Evolutionary conservation across 2,888 invertebrate species (phyloP).

Genomic region (Polyommatus icarus): DNA sequence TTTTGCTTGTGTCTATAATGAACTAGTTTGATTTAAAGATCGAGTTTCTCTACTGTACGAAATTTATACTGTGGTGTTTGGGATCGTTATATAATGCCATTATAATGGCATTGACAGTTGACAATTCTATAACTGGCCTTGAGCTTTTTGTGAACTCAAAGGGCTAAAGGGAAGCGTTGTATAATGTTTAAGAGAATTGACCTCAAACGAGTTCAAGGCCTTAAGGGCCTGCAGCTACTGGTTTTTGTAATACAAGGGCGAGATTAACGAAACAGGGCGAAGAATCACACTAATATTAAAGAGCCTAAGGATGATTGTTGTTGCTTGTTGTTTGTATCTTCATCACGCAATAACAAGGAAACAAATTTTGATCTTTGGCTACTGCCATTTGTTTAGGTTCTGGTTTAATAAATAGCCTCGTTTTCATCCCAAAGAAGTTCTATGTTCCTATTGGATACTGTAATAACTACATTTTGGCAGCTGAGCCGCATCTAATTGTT

Average conservation of each 20-base stretch:
- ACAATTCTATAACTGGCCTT: slow-evolving; percentile 64
- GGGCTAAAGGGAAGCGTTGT: slow-evolving; percentile 66
- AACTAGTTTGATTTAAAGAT: background rate
- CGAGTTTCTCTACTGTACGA: background rate
- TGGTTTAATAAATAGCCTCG: too few species aligned
- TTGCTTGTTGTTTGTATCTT: too few species aligned
- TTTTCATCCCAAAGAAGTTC: too few species aligned
- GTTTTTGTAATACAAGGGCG: slow-evolving; percentile 29
- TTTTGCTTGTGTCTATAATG: too few species aligned
- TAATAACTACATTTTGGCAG: too few species aligned
- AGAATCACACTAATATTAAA: background rate
- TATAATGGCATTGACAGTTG: slow-evolving; percentile 58
- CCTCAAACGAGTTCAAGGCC: slow-evolving; percentile 71
- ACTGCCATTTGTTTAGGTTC: too few species aligned
- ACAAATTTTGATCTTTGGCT: too few species aligned
- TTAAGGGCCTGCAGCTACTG: slow-evolving; percentile 54
- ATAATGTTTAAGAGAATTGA: slow-evolving; percentile 56
- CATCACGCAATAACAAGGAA: too few species aligned
- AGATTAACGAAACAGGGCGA: background rate
- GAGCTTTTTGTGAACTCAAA: slow-evolving; percentile 62
- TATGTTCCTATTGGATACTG: too few species aligned
- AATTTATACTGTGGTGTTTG: slow-evolving; percentile 1
- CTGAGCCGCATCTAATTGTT: too few species aligned
- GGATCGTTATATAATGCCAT: slow-evolving; percentile 54
- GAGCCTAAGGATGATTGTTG: too few species aligned